Evolutionary conservation across 2,113 vertebrate genomes (phyloP).

Genomic region (Heptranchias perlo): DNA sequence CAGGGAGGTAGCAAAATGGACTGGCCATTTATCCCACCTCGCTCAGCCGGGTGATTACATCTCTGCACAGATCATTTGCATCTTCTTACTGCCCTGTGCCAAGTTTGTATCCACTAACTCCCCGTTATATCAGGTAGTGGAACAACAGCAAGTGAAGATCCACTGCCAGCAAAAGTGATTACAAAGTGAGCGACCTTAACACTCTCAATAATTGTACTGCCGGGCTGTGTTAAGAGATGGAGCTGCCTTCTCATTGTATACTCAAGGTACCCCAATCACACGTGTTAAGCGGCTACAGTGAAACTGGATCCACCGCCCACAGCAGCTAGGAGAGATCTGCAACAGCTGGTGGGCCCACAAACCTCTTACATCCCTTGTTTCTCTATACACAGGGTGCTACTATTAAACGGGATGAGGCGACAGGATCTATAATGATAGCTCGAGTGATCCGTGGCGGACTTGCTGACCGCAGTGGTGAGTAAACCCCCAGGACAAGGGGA

Average conservation of each 20-base stretch:
- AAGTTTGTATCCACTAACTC: neutral
- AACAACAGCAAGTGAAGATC: neutral
- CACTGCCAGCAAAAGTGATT: neutral
- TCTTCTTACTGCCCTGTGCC: neutral
- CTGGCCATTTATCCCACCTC: neutral
- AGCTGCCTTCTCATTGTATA: neutral
- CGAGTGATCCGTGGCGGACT: constrained; percentile 89
- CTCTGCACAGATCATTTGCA: too few species aligned
- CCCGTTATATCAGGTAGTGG: too few species aligned
- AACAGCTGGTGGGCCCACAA: neutral
- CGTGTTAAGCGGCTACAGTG: neutral
- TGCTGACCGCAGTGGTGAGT: constrained; percentile 83
- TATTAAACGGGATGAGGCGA: constrained; percentile 83
- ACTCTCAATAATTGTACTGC: neutral
- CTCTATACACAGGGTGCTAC: constrained; percentile 79
- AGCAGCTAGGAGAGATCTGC: neutral
- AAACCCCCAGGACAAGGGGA: neutral
- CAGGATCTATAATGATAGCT: constrained; percentile 86
- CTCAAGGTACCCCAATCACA: neutral
- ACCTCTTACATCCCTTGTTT: neutral
- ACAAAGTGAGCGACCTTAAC: neutral
- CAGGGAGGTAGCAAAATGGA: neutral
- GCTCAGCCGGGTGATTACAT: too few species aligned
- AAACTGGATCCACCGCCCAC: too few species aligned
- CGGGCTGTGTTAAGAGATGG: neutral